Evolutionary conservation across 1,140 invertebrate species (phyloP).

Genomic region (Xylocopa sonorina): DNA sequence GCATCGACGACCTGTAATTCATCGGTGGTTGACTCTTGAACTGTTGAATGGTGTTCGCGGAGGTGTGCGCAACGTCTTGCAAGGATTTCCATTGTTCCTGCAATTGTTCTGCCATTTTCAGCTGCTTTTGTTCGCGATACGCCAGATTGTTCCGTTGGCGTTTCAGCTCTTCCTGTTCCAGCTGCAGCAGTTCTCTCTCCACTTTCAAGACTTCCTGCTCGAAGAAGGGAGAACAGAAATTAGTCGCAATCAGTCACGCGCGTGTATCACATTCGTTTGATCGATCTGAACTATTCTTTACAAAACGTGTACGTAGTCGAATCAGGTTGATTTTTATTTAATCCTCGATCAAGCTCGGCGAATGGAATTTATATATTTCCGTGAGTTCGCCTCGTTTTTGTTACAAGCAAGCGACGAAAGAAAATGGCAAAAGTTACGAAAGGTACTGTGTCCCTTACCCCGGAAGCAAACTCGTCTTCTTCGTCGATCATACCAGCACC

Average conservation of each 20-base stretch:
- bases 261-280: background rate
- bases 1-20: conserved; percentile 87
- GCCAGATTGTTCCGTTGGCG: conserved; percentile 87
- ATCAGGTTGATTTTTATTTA: background rate
- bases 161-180: conserved; percentile 90
- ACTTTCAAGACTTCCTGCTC: conserved; percentile 87
- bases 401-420: conserved; percentile 26
- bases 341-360: background rate
- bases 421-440: conserved; percentile 2
- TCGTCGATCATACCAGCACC: conserved; percentile 67
- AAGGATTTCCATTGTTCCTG: conserved; percentile 80
- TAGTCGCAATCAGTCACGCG: background rate
- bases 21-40: conserved; percentile 72
- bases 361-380: background rate
- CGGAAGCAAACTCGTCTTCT: conserved; percentile 77
- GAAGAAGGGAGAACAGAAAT: background rate
- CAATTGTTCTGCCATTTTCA: conserved; percentile 76
- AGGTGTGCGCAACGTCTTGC: conserved; percentile 75
- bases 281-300: background rate
- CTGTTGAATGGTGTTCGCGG: conserved; percentile 65
- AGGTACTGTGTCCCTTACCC: conserved; percentile 69
- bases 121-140: conserved; percentile 83
- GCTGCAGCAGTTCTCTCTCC: conserved; percentile 88
- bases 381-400: conserved; percentile 7
- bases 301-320: background rate